phyloP scores from a whole-genome alignment of 2,113 vertebrate species.

The Tricholaema leucomelas region DNA sequence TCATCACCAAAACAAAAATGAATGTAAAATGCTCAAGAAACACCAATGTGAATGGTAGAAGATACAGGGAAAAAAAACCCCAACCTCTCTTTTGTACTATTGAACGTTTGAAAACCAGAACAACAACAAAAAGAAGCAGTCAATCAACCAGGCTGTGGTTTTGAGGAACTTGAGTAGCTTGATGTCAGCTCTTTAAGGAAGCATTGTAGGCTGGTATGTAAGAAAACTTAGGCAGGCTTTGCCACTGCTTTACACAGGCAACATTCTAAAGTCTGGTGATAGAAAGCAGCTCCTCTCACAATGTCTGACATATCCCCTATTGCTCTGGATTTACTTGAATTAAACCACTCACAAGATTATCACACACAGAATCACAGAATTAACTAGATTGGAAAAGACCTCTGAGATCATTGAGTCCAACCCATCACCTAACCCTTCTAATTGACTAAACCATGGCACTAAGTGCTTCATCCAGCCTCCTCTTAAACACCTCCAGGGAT shows the following conservation, averaged over 20 bases:
- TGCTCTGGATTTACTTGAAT: constrained; percentile 1
- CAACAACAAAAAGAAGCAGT: not conserved
- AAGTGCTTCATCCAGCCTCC: too few species aligned
- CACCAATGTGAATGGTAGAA: not conserved
- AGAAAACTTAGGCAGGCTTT: not conserved
- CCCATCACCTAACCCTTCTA: too few species aligned
- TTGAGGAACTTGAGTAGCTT: not conserved
- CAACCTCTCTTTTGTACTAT: not conserved
- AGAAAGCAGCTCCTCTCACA: constrained; percentile 4
- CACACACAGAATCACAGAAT: too few species aligned
- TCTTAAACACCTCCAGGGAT: too few species aligned
- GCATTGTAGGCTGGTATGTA: too few species aligned
- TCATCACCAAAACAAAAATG: not conserved
- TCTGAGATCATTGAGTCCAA: too few species aligned
- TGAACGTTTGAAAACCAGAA: not conserved
- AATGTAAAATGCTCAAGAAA: not conserved
- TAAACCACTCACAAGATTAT: not conserved
- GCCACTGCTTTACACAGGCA: not conserved
- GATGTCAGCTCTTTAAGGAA: not conserved
- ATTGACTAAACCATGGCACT: too few species aligned
- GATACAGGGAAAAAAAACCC: not conserved
- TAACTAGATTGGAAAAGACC: too few species aligned
- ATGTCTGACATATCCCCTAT: not conserved
- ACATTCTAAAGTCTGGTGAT: not conserved
- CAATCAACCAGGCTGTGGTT: not conserved